Conservation (phyloP, 2,888 invertebrate species). For the Caenorhabditis zanzibari region DNA sequence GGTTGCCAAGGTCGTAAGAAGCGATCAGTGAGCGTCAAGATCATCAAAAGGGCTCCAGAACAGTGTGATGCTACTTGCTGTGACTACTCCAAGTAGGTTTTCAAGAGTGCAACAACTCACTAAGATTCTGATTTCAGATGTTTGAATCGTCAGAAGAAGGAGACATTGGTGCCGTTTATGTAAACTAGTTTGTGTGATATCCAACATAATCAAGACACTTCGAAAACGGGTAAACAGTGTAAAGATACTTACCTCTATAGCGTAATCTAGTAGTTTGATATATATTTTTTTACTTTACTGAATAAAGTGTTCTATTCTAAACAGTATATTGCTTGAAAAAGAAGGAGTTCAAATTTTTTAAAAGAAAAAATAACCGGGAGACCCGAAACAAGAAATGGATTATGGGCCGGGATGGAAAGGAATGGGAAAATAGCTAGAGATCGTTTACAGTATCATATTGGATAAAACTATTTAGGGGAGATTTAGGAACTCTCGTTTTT, state of each 20-base stretch:
- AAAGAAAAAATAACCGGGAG: constrained; percentile 32
- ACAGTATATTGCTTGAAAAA: not conserved
- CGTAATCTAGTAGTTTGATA: not conserved
- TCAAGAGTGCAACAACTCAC: not conserved
- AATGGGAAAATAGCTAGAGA: constrained; percentile 22
- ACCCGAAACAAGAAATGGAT: constrained; percentile 25
- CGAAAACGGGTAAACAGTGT: not conserved
- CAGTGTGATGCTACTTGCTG: constrained; percentile 59
- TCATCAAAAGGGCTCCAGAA: constrained; percentile 37
- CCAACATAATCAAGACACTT: not conserved
- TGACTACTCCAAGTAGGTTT: constrained; percentile 48
- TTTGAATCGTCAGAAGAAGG: constrained; percentile 48
- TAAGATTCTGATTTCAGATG: constrained; percentile 3
- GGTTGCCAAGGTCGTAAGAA: constrained; percentile 47
- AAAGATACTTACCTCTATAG: not conserved
- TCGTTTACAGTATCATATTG: not conserved
- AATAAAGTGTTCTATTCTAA: too few species aligned
- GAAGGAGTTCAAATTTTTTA: too few species aligned
- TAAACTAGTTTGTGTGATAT: not conserved
- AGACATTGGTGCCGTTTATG: constrained; percentile 52
- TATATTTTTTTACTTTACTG: not conserved
- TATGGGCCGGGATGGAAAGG: constrained; percentile 49
- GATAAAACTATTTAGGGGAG: not conserved
- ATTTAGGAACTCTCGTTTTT: constrained; percentile 38
- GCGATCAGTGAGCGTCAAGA: constrained; percentile 31